A percentile compares a stretch with the other conserved stretches of the same genome.
These are phyloP conservation scores for Yponomeuta plumbellus DNA, from an alignment of 2,888 invertebrate genomes.

Conservation along the genomic window DNA sequence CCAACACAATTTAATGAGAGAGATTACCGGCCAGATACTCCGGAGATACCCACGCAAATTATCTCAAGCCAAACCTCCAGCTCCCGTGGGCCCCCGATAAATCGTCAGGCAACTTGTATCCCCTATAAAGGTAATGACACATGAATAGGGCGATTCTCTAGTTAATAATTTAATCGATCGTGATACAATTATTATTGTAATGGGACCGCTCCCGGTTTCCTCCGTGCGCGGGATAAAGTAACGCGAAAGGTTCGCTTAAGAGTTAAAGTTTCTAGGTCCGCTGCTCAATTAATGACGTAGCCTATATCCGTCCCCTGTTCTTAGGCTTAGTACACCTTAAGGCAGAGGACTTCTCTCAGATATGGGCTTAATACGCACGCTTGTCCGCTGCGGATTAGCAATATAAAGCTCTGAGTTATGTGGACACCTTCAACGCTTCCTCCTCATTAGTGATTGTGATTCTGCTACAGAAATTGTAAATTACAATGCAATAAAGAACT, in stretches of 20 bases:
- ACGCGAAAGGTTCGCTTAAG: not conserved
- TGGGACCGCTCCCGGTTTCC: slow-evolving; percentile 54
- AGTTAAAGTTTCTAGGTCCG: not conserved
- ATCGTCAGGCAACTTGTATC: slow-evolving; percentile 28
- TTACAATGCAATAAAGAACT: too few species aligned
- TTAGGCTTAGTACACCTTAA: too few species aligned
- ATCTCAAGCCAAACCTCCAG: not conserved
- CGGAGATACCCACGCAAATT: not conserved
- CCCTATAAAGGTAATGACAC: slow-evolving; percentile 31
- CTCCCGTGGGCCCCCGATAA: slow-evolving; percentile 29
- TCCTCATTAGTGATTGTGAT: too few species aligned
- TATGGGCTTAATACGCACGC: too few species aligned
- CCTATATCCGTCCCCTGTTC: too few species aligned
- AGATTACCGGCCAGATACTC: not conserved
- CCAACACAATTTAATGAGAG: not conserved
- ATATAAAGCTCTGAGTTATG: too few species aligned
- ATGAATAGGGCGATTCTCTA: slow-evolving; percentile 47
- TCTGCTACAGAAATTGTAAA: too few species aligned
- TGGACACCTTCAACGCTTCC: too few species aligned
- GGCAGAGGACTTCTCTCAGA: too few species aligned
- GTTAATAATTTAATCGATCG: slow-evolving; percentile 67
- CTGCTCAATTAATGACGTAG: not conserved
- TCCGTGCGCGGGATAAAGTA: not conserved
- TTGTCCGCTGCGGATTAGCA: too few species aligned
- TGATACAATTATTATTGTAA: slow-evolving; percentile 69